Conservation (phyloP, 2,797 vertebrate genomes). For the Tenualosa thibaudeaui region DNA sequence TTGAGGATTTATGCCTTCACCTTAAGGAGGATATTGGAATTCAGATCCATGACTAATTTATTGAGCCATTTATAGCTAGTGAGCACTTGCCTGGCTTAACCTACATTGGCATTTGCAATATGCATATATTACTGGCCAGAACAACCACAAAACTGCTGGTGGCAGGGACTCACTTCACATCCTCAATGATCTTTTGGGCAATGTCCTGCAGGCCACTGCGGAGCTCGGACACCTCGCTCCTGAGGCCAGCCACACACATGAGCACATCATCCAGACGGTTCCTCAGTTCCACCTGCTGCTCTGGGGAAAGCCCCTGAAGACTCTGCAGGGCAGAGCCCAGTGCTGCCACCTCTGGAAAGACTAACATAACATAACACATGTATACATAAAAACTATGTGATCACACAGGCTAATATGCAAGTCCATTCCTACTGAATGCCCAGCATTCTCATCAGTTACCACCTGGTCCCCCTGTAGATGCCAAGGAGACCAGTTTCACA, state of each 20-base stretch:
- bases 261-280: conserved; percentile 86
- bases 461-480: no score
- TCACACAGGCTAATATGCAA: background rate
- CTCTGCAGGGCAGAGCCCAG: conserved; percentile 54
- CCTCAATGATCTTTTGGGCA: conserved; percentile 82
- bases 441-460: background rate
- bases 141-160: no score
- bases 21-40: no score
- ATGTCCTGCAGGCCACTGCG: conserved; percentile 80
- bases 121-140: no score
- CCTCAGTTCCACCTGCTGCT: conserved; percentile 80
- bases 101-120: no score
- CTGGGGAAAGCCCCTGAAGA: conserved; percentile 64
- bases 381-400: conserved; percentile 10
- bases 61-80: no score
- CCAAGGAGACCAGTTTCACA: background rate
- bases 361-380: conserved; percentile 27
- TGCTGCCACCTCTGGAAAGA: conserved; percentile 49
- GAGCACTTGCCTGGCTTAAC: no score
- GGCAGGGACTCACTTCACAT: conserved; percentile 82
- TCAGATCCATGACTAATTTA: no score
- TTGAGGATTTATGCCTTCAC: no score
- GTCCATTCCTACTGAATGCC: background rate
- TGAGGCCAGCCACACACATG: conserved; percentile 76
- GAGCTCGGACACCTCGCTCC: conserved; percentile 85